A percentile compares a stretch with the other conserved stretches of the same genome.
Evolutionary conservation across 1,140 invertebrate species (phyloP).

Genomic region (Pinna nobilis): DNA sequence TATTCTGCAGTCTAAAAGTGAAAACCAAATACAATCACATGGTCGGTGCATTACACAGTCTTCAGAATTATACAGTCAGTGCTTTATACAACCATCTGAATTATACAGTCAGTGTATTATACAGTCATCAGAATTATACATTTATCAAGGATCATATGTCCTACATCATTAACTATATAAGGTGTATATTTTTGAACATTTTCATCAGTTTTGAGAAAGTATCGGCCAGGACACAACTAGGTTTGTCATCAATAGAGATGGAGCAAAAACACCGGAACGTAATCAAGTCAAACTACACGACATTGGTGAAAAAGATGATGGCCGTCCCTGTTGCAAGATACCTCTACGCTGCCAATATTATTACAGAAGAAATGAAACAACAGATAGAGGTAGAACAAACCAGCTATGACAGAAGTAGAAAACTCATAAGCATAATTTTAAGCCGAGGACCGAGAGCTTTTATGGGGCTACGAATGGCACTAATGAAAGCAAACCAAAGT

Average conservation of each 20-base stretch:
- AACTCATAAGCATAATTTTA: conserved; percentile 18
- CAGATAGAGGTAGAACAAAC: conserved; percentile 11
- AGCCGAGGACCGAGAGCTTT: conserved; percentile 14
- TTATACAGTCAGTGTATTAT: too few species aligned
- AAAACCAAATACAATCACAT: too few species aligned
- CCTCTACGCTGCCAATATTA: conserved; percentile 6
- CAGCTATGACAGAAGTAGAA: conserved; percentile 12
- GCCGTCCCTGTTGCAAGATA: background rate
- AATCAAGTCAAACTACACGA: conserved; percentile 20
- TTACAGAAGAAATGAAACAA: conserved; percentile 17
- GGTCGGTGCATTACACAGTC: too few species aligned
- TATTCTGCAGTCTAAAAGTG: too few species aligned
- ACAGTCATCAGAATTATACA: too few species aligned
- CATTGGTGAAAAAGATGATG: conserved; percentile 21
- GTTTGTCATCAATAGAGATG: background rate
- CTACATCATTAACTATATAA: too few species aligned
- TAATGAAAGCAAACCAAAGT: conserved; percentile 19
- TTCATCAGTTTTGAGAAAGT: conserved; percentile 13
- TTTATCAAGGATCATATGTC: too few species aligned
- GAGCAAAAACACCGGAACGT: conserved; percentile 2
- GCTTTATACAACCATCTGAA: too few species aligned
- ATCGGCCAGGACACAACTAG: background rate
- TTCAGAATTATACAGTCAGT: too few species aligned
- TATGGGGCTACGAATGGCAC: conserved; percentile 6
- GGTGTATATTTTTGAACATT: background rate